Conservation (phyloP, 2,888 invertebrate species). For the Scrobipalpa atriplicella region DNA sequence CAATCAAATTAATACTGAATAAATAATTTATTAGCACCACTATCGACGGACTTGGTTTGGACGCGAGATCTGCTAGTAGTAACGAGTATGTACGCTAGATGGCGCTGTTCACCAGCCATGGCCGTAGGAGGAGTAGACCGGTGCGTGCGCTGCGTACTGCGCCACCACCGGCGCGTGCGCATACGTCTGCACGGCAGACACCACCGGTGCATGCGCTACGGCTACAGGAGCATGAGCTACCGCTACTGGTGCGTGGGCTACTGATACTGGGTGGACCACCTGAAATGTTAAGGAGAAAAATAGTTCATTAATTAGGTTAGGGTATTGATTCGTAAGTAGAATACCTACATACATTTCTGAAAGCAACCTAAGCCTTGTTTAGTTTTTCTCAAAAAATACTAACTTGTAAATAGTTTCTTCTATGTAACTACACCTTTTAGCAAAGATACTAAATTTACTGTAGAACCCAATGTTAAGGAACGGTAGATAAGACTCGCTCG, state of each 20-base stretch:
- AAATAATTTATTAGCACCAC: slow-evolving; percentile 63
- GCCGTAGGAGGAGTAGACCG: slow-evolving; percentile 47
- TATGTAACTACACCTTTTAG: too few species aligned
- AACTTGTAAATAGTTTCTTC: too few species aligned
- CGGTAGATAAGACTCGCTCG: too few species aligned
- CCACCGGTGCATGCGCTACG: slow-evolving; percentile 35
- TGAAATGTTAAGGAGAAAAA: too few species aligned
- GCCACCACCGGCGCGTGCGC: slow-evolving; percentile 38
- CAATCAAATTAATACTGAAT: slow-evolving; percentile 31
- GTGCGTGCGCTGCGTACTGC: slow-evolving; percentile 35
- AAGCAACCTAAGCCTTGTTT: too few species aligned
- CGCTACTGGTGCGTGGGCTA: slow-evolving; percentile 32
- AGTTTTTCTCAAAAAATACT: too few species aligned
- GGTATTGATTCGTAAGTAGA: too few species aligned
- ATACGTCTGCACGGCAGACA: slow-evolving; percentile 34
- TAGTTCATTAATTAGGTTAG: too few species aligned
- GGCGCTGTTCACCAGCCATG: slow-evolving; percentile 63
- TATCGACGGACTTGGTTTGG: slow-evolving; percentile 68
- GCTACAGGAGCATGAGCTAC: slow-evolving; percentile 37
- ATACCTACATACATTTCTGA: too few species aligned
- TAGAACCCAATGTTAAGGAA: too few species aligned
- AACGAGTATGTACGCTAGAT: neutral
- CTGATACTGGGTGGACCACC: slow-evolving; percentile 48
- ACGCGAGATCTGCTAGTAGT: neutral
- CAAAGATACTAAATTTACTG: too few species aligned